Evolutionary conservation across 2,888 invertebrate species (phyloP), one percentile per base, ranked within the genome.

Genomic region (Macrosoma leucophasiata): DNA sequence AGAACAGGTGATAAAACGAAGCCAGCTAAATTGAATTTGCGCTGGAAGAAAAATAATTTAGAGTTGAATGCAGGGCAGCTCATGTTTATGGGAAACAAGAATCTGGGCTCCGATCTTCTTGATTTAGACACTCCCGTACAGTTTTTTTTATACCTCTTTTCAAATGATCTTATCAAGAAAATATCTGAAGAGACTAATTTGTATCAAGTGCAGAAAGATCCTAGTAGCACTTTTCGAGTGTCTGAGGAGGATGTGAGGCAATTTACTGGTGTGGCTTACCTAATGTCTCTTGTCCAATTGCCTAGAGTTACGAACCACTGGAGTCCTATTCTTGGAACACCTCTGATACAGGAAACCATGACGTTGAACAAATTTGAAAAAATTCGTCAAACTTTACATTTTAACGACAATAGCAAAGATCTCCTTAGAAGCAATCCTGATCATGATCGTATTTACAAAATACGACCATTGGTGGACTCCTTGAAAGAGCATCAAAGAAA

Each of bases 171-270:
- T 2, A 29, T 20, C 20, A 13, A 29, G 9, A 19, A 7, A 13
- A 29, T 29, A 7, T 5, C 20, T 1, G 28, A 29, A 1, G 20
- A 29, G 20, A 29, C 28, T 4, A 28, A 28, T n/a, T n/a, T 28
- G 0, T 28, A 28, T n/a, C 13, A 12, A 9, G 28, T 28, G 8
- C 19, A 28, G n/a, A 28, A 28, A 8, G 28, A 28, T 28, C 19
- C 28, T 4, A 28, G 19, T 12, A 28, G 13, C 19, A 13, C 28
- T 20, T 12, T 18, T 3, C 13, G 13, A 2, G 7, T 19, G 7
- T 2, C 10, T 4, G 20, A 20, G 5, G 4, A 3, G 8, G 27
- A 27, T 8, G 11, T 27, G 3, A 17, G 10, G 6, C 27, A 27
- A 18, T 27, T 18, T n/a, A n/a, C n/a, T n/a, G n/a, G n/a, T n/a